A percentile compares a stretch with the other conserved stretches of the same genome.
Conservation (phyloP, 2,113 vertebrate genomes). For the Garra rufa region DNA sequence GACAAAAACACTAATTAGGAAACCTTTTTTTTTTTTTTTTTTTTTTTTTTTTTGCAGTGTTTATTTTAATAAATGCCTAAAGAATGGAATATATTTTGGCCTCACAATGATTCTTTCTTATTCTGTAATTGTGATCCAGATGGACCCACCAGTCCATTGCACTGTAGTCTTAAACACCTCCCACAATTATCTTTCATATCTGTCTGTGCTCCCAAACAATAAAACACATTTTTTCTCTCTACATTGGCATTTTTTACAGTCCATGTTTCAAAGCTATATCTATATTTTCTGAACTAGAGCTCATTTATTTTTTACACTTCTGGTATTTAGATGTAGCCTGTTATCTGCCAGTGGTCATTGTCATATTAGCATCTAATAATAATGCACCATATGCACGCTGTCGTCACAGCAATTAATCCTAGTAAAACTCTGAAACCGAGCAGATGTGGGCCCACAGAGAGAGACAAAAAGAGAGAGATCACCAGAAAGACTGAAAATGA, state of each 20-base stretch:
- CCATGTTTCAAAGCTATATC: neutral
- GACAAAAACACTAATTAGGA: neutral
- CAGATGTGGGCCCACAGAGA: constrained; percentile 15
- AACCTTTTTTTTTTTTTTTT: no score
- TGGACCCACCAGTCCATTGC: neutral
- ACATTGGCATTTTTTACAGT: neutral
- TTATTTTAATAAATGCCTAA: neutral
- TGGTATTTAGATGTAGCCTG: constrained; percentile 24
- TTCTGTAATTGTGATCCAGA: constrained; percentile 31
- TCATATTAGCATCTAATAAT: constrained; percentile 37
- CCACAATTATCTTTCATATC: neutral
- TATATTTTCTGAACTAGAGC: neutral
- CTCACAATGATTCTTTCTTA: neutral
- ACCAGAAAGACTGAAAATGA: neutral
- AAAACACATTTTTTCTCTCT: neutral
- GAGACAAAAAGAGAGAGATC: neutral
- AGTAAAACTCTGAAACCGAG: constrained; percentile 37
- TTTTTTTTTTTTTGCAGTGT: no score
- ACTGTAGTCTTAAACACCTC: neutral
- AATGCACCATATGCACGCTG: constrained; percentile 23
- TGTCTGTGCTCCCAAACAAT: constrained; percentile 25
- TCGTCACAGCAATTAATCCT: constrained; percentile 51
- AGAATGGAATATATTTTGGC: neutral
- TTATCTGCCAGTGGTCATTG: constrained; percentile 37
- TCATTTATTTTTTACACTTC: neutral